Conservation (phyloP, 2,113 vertebrate genomes). For the Todiramphus chloris region DNA sequence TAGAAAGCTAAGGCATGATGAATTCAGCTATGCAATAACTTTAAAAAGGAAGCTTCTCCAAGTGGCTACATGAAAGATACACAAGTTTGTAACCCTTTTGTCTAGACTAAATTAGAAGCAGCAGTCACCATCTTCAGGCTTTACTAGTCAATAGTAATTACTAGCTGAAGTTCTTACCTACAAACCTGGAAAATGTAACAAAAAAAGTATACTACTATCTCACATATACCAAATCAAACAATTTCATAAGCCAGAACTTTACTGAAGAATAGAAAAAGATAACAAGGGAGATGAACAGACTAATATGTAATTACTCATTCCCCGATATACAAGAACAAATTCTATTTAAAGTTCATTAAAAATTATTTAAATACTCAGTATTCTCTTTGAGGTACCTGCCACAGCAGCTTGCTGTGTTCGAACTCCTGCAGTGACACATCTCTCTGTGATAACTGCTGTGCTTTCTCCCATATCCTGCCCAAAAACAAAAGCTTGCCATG, state of each 20-base stretch:
- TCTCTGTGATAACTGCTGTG: background rate
- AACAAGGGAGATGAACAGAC: background rate
- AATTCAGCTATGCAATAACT: background rate
- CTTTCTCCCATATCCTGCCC: background rate
- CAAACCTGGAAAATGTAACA: background rate
- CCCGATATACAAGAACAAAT: background rate
- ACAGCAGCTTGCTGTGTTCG: background rate
- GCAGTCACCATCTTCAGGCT: background rate
- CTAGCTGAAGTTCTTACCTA: background rate
- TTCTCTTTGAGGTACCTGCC: background rate
- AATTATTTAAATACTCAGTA: background rate
- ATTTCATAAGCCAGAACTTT: background rate
- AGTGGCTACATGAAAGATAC: background rate
- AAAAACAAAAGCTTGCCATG: background rate
- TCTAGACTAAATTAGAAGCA: background rate
- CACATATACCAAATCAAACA: background rate
- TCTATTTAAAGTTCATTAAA: background rate
- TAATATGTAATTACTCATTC: background rate
- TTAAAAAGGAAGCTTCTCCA: background rate
- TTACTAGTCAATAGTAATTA: background rate
- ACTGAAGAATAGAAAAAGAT: background rate
- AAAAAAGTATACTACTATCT: background rate
- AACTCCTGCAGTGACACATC: background rate
- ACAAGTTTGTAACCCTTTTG: background rate
- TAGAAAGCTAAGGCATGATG: background rate